Evolutionary conservation across 2,113 vertebrate species (phyloP).

Genomic region (Columba janthina): DNA sequence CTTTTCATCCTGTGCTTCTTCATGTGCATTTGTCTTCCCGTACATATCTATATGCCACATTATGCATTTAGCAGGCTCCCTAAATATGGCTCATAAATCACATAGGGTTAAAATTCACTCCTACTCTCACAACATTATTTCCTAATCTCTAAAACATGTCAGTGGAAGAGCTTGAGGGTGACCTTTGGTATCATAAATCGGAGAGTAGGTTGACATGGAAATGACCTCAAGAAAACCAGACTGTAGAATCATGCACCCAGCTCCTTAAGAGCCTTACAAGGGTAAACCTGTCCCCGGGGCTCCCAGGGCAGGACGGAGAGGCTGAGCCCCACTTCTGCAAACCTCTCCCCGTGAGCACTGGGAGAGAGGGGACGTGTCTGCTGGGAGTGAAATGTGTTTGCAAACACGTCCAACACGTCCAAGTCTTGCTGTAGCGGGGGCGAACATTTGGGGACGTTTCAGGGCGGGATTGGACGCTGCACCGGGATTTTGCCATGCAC

Average conservation of each 20-base stretch:
- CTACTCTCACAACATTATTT: conserved; percentile 20
- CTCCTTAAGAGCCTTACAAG: not conserved
- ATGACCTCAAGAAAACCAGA: conserved; percentile 20
- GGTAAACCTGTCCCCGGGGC: not conserved
- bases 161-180: conserved; percentile 5
- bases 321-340: not conserved
- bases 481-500: not conserved
- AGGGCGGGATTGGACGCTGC: not conserved
- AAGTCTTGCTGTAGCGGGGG: not conserved
- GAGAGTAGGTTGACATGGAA: not conserved
- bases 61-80: not conserved
- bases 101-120: not conserved
- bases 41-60: not conserved
- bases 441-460: not conserved
- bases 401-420: not conserved
- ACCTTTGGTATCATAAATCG: conserved; percentile 51
- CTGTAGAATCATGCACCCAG: not conserved
- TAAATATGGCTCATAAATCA: not conserved
- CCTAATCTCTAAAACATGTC: conserved; percentile 54
- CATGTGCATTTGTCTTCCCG: not conserved
- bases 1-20: not conserved
- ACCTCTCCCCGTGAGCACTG: not conserved
- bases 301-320: not conserved
- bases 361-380: not conserved
- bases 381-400: not conserved